Percentiles rank a stretch among this genome's conserved stretches.
Conservation (phyloP, 2,888 invertebrate genomes). For the Drosophila niveifrons region DNA sequence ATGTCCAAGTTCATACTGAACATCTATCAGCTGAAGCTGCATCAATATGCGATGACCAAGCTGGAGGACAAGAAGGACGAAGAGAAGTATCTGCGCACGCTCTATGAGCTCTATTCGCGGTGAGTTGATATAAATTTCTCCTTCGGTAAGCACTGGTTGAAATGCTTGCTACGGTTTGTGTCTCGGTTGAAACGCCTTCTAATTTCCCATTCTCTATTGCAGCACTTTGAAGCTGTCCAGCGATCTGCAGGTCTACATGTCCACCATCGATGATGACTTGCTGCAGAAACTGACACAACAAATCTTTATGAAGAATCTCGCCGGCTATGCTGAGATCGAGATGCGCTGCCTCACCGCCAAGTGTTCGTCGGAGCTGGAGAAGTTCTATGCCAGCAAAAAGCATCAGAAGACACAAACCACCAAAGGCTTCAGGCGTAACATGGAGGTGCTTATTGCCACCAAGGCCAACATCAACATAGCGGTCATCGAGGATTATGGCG, state of each 20-base stretch:
- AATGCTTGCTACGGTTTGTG: too few relatives aligned
- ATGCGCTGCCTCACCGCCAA: slow-evolving; percentile 91
- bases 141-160: too few relatives aligned
- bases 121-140: slow-evolving; percentile 75
- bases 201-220: slow-evolving; percentile 52
- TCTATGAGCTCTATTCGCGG: slow-evolving; percentile 96
- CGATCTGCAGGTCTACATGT: slow-evolving; percentile 90
- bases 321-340: slow-evolving; percentile 92
- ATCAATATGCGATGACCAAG: slow-evolving; percentile 93
- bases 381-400: slow-evolving; percentile 96
- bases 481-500: slow-evolving; percentile 97
- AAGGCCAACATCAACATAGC: slow-evolving; percentile 97
- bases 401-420: slow-evolving; percentile 98
- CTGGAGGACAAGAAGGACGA: slow-evolving; percentile 93
- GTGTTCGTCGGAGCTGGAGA: slow-evolving; percentile 90
- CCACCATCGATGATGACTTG: slow-evolving; percentile 92
- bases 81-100: slow-evolving; percentile 94
- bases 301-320: slow-evolving; percentile 92
- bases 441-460: slow-evolving; percentile 96
- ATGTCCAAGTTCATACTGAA: slow-evolving; percentile 99
- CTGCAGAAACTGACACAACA: slow-evolving; percentile 91
- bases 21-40: slow-evolving; percentile 95
- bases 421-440: slow-evolving; percentile 95
- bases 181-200: too few relatives aligned
- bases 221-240: slow-evolving; percentile 91